Evolutionary conservation across 2,888 invertebrate species (phyloP).

Genomic region (Orthosia gothica): DNA sequence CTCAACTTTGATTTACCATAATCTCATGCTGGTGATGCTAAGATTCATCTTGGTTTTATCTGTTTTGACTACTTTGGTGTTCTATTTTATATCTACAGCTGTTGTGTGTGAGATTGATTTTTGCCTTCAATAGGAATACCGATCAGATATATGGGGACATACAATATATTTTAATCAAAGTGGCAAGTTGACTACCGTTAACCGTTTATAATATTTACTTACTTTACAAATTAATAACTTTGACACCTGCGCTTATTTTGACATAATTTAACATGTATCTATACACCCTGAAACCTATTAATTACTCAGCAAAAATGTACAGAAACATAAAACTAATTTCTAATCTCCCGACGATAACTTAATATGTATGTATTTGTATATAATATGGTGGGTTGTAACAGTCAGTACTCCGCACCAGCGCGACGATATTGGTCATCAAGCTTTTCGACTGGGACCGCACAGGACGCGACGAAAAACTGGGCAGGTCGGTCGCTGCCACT

Average conservation of each 20-base stretch:
- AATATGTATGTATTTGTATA: slow-evolving; percentile 73
- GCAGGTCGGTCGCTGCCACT: slow-evolving; percentile 93
- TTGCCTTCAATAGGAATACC: slow-evolving; percentile 54
- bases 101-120: slow-evolving; percentile 72
- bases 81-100: slow-evolving; percentile 70
- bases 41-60: slow-evolving; percentile 69
- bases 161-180: slow-evolving; percentile 38
- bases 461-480: slow-evolving; percentile 97
- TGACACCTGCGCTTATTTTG: slow-evolving; percentile 51
- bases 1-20: slow-evolving; percentile 21
- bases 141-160: slow-evolving; percentile 48
- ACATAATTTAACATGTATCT: slow-evolving; percentile 41
- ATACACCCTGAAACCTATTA: slow-evolving; percentile 45
- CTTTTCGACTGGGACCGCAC: slow-evolving; percentile 98
- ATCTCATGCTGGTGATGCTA: slow-evolving; percentile 71
- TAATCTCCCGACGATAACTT: slow-evolving; percentile 57
- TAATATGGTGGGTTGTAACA: slow-evolving; percentile 87
- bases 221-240: slow-evolving; percentile 32
- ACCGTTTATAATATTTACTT: slow-evolving; percentile 27
- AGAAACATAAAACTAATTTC: slow-evolving; percentile 59
- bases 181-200: slow-evolving; percentile 63
- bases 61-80: slow-evolving; percentile 71
- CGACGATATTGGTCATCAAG: slow-evolving; percentile 87
- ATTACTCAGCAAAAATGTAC: slow-evolving; percentile 54
- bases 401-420: slow-evolving; percentile 85